Evolutionary conservation across 2,888 invertebrate genomes (phyloP).

Genomic region (Cheilosia scutellata): DNA sequence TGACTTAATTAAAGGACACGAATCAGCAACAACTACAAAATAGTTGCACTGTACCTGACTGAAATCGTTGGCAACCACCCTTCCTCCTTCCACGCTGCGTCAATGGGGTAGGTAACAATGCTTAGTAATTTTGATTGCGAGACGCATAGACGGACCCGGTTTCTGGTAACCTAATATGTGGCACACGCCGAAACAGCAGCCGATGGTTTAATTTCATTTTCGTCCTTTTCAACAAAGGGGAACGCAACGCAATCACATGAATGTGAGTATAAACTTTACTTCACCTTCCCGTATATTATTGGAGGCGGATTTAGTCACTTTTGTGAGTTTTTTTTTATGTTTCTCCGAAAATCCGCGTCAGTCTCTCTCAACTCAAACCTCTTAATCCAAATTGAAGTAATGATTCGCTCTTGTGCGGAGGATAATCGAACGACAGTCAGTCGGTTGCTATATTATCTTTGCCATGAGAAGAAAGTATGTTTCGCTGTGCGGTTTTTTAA

Average conservation of each 20-base stretch:
- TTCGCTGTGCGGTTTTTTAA: conserved; percentile 66
- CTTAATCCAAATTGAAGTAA: conserved; percentile 77
- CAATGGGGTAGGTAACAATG: conserved; percentile 35
- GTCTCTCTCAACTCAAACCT: conserved; percentile 57
- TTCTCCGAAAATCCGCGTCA: conserved; percentile 56
- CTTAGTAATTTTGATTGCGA: conserved; percentile 57
- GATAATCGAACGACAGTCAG: conserved; percentile 60
- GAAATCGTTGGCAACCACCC: conserved; percentile 1
- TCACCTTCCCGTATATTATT: background rate
- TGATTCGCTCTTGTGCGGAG: conserved; percentile 65
- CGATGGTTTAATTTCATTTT: conserved; percentile 73
- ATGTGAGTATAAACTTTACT: conserved; percentile 39
- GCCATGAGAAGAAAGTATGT: background rate
- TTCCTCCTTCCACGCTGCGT: background rate
- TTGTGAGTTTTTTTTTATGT: conserved; percentile 32
- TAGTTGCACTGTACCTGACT: conserved; percentile 48
- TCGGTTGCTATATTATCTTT: conserved; percentile 12
- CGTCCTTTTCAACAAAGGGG: conserved; percentile 15
- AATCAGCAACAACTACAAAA: conserved; percentile 58
- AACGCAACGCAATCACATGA: background rate
- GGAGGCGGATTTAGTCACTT: conserved; percentile 58
- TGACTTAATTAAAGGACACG: conserved; percentile 75
- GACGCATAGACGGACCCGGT: conserved; percentile 23
- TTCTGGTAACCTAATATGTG: conserved; percentile 69
- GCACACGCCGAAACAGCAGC: conserved; percentile 69